Conservation (phyloP, 2,888 invertebrate genomes). For the Drosophila cyrtoloma region DNA sequence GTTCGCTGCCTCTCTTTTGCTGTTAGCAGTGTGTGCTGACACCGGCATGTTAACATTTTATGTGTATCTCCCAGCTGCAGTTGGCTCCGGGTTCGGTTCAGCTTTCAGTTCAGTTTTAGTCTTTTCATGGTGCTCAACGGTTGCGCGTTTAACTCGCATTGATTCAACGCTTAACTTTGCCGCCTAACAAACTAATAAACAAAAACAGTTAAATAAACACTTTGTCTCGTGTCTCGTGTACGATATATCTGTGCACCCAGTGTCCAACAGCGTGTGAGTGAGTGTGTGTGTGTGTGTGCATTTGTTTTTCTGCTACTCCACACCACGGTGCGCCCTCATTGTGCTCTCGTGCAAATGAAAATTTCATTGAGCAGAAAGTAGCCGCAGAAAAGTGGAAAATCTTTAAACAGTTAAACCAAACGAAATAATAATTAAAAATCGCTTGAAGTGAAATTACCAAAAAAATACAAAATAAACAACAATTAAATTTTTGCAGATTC, state of each 20-base stretch:
- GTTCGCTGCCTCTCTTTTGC: conserved; percentile 10
- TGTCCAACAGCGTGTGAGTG: conserved; percentile 12
- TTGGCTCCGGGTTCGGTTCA: conserved; percentile 25
- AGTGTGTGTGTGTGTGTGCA: conserved; percentile 41
- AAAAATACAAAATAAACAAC: conserved; percentile 5
- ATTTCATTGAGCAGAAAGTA: conserved; percentile 80
- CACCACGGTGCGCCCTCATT: conserved; percentile 76
- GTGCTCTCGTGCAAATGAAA: conserved; percentile 81
- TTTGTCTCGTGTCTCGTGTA: conserved; percentile 59
- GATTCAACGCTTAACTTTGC: conserved; percentile 23
- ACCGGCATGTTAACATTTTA: conserved; percentile 46
- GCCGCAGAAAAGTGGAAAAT: conserved; percentile 78
- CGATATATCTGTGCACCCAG: conserved; percentile 10
- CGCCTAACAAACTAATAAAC: conserved; percentile 62
- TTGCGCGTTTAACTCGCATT: conserved; percentile 42
- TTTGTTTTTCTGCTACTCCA: conserved; percentile 44
- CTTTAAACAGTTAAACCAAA: conserved; percentile 58
- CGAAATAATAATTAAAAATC: conserved; percentile 55
- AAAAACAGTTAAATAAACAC: conserved; percentile 72
- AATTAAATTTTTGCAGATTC: conserved; percentile 25
- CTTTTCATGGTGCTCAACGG: conserved; percentile 70
- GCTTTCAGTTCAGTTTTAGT: conserved; percentile 68
- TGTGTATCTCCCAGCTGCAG: conserved; percentile 46
- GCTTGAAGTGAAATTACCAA: conserved; percentile 57
- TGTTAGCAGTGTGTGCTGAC: conserved; percentile 11